A percentile compares a stretch with the other conserved stretches of the same genome.
Conservation (phyloP, 2,888 invertebrate species). For the Epistrophella euchroma region DNA sequence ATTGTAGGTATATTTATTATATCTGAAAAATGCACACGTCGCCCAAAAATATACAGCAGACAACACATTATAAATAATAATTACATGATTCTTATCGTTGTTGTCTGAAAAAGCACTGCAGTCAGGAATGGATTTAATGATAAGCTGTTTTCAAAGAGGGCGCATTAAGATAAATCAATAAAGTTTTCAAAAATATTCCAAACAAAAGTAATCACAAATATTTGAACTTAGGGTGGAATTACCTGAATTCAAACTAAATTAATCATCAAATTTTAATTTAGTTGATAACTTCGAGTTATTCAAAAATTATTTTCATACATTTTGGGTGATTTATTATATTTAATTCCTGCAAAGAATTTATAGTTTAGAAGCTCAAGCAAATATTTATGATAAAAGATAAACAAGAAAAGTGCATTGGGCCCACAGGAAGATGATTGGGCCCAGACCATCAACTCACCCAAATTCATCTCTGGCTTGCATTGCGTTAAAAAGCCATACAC, state of each 20-base stretch:
- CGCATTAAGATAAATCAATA: neutral
- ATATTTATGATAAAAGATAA: neutral
- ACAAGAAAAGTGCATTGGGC: neutral
- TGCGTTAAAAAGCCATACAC: conserved; percentile 73
- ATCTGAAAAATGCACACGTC: conserved; percentile 57
- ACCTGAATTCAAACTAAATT: too few species aligned
- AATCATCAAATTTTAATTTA: too few species aligned
- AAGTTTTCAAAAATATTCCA: neutral
- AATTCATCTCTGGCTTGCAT: neutral
- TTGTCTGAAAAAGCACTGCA: neutral
- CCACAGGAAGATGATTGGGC: neutral
- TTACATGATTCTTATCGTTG: conserved; percentile 69
- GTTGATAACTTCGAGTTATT: too few species aligned
- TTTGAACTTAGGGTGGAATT: too few species aligned
- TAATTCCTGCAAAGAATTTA: too few species aligned
- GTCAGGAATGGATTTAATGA: neutral
- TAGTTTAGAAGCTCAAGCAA: neutral
- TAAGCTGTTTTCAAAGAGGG: too few species aligned
- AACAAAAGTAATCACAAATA: neutral
- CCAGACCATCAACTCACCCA: too few species aligned
- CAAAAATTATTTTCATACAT: too few species aligned
- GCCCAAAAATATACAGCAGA: conserved; percentile 30
- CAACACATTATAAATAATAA: conserved; percentile 70
- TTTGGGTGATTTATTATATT: too few species aligned
- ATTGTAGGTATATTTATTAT: conserved; percentile 36